Percentiles rank a stretch among this genome's conserved stretches.
Conservation (phyloP, 2,888 invertebrate genomes). For the Sycophila texana region DNA sequence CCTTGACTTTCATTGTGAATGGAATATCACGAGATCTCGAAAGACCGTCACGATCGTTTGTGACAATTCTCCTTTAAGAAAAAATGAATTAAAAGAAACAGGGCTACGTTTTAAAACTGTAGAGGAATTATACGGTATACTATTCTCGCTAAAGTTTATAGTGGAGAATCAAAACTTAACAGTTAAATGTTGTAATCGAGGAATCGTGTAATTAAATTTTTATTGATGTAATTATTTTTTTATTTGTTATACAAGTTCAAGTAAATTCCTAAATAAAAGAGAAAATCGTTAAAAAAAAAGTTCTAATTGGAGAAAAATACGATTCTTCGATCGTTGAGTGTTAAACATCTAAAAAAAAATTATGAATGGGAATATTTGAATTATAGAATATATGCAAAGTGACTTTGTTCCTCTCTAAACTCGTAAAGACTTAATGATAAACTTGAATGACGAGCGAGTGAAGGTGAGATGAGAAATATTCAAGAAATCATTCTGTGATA, state of each 20-base stretch:
- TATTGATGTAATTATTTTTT: background rate
- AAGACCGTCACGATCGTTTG: conserved; percentile 20
- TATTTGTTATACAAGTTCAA: background rate
- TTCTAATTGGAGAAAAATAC: no score
- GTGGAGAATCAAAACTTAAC: conserved; percentile 32
- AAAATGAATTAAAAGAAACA: no score
- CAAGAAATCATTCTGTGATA: conserved; percentile 57
- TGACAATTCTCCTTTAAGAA: conserved; percentile 35
- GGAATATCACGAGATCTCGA: conserved; percentile 35
- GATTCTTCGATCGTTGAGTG: no score
- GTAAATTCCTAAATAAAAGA: background rate
- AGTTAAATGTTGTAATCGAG: conserved; percentile 1
- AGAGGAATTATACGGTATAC: conserved; percentile 22
- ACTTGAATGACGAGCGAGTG: conserved; percentile 23
- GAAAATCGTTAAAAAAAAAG: background rate
- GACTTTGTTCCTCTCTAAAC: conserved; percentile 46
- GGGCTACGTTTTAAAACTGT: conserved; percentile 35
- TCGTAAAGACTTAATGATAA: conserved; percentile 48
- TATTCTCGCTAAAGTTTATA: conserved; percentile 7
- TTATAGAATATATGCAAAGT: conserved; percentile 39
- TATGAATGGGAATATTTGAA: background rate
- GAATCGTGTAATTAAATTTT: background rate
- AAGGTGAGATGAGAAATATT: conserved; percentile 29
- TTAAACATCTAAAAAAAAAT: background rate
- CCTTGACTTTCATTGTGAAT: conserved; percentile 45